Base-by-base conservation (phyloP, 1,140 invertebrate species). In the Diplogasteroides magnus region DNA sequence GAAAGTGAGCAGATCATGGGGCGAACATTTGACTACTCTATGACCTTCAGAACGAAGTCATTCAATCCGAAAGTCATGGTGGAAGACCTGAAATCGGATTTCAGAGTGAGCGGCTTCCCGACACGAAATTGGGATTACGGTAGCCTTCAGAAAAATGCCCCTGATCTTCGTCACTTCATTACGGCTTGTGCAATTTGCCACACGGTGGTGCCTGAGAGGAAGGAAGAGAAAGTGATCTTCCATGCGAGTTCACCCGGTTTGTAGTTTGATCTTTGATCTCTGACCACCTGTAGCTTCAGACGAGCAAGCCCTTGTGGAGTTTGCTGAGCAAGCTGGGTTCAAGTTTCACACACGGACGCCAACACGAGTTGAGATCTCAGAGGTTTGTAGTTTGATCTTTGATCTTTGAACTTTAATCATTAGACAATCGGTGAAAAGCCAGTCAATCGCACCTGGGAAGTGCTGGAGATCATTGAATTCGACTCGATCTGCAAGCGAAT, bases 381-480 rank as follows among this genome's bases (percentile, higher is more conserved):
- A 88, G 6, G 83, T 91, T 73, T 90, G 72, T 81, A 85, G 75
- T 61, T 84, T 87, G 68, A 85, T 1, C 28, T 26, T 29, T 29
- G 28, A n/a, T 0, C 1, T 26, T 15, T 61, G 25, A 61, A 14
- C 28, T 26, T 26, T 61, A 23, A 25, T 13, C 25, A 0, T 31
- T 69, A 28, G 55, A 2, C 23, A 28, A 2, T 73, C 19, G 81
- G 81, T 55, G 74, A 86, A 85, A 78, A 84, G 69, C 90, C 72
- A 81, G 85, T 75, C 59, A 85, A 87, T 68, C 85, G 90, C 81
- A 87, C 87, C 61, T 98, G 91, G 86, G 88, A 92, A 84, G 88
- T 98, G 65, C 86, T 98, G 19, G 92, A 95, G 86, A 92, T 97
- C 0, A 87, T 98, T 59, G 94, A 97, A 83, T 98, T 98, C 84